phyloP scores from a whole-genome alignment of 2,797 vertebrate species.

The Choloepus didactylus region DNA sequence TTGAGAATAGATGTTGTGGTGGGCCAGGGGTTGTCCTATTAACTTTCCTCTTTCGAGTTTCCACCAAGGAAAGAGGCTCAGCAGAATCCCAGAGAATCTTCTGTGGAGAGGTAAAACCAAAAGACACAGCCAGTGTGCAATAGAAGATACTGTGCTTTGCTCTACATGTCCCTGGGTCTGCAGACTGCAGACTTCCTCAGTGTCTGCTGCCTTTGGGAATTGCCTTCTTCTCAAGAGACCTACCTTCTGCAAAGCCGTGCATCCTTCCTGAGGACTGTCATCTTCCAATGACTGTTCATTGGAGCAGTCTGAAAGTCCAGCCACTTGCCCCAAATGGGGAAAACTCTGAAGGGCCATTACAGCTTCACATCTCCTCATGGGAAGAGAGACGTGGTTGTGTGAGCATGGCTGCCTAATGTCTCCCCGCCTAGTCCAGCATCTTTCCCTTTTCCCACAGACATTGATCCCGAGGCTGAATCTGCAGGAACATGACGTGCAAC shows the following conservation, averaged over 20 bases:
- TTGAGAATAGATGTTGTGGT: not conserved
- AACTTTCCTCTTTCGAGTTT: not conserved
- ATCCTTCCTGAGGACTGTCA: no score
- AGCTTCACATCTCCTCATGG: not conserved
- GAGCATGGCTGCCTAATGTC: not conserved
- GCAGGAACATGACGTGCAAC: not conserved
- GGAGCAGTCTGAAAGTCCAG: not conserved
- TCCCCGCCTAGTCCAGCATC: not conserved
- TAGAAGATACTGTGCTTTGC: not conserved
- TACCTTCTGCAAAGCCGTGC: not conserved
- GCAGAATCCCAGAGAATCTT: not conserved
- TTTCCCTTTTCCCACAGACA: not conserved
- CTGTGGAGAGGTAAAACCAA: not conserved
- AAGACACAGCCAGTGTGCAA: not conserved
- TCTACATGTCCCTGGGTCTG: not conserved
- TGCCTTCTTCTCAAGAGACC: not conserved
- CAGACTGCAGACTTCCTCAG: not conserved
- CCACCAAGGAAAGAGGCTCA: not conserved
- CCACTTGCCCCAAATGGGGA: not conserved
- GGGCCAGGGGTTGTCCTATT: not conserved
- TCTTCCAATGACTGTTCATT: not conserved
- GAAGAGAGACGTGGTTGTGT: not conserved
- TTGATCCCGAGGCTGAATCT: not conserved
- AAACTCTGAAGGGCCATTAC: not conserved
- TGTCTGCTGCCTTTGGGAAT: not conserved